A percentile compares a stretch with the other conserved stretches of the same genome.
Conservation (phyloP, 2,113 vertebrate species). For the Terrapene triunguis region DNA sequence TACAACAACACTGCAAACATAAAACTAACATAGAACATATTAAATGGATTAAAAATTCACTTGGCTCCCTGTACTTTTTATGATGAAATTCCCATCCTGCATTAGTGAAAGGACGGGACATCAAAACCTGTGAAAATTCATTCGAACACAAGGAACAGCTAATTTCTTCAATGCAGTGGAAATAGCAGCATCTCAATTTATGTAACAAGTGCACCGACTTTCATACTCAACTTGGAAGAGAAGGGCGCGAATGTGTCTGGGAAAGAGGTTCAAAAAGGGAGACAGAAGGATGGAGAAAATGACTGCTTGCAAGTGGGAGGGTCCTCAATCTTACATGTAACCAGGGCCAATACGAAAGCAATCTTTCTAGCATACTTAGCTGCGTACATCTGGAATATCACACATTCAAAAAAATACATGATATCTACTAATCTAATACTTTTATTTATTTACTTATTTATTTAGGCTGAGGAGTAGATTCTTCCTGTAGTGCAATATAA, state of each 20-base stretch:
- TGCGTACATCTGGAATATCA: no score
- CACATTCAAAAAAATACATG: no score
- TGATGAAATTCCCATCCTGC: background rate
- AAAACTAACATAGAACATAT: no score
- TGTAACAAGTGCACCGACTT: background rate
- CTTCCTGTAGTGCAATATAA: no score
- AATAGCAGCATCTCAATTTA: background rate
- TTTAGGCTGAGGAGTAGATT: no score
- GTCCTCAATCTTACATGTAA: background rate
- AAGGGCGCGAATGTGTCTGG: fast-evolving
- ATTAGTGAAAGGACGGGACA: background rate
- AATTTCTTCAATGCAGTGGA: background rate
- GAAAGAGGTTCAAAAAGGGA: background rate
- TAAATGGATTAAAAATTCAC: no score
- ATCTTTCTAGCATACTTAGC: no score
- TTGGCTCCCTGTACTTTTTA: background rate
- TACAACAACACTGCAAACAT: no score
- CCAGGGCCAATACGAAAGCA: background rate
- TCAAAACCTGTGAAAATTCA: background rate
- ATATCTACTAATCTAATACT: no score
- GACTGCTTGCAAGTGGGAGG: background rate
- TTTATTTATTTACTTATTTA: no score
- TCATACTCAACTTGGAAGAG: fast-evolving
- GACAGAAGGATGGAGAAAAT: fast-evolving
- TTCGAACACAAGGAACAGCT: background rate